phyloP scores from a whole-genome alignment of 2,113 vertebrate species.

The Himantopus leucocephalus region DNA sequence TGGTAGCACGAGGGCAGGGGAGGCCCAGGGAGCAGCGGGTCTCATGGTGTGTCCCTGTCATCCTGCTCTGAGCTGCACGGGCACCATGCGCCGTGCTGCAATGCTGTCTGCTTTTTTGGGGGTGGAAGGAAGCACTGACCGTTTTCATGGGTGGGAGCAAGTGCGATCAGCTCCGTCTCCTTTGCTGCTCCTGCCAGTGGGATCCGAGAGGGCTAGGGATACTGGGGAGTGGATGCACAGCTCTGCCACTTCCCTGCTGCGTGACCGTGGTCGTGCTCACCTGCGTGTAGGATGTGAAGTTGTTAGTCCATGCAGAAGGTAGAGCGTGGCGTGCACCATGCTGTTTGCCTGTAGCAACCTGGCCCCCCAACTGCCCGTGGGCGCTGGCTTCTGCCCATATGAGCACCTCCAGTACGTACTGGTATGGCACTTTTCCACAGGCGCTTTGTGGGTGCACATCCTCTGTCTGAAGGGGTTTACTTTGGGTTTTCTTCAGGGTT shows the following conservation, averaged over 20 bases:
- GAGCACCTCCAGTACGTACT: neutral
- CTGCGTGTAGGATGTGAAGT: fast-evolving
- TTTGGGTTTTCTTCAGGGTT: neutral
- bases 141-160: neutral
- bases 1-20: neutral
- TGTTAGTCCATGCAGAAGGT: neutral
- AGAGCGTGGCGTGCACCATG: neutral
- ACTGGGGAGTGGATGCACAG: neutral
- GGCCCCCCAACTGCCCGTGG: fast-evolving
- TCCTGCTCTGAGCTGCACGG: neutral
- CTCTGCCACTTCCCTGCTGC: neutral
- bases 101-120: neutral
- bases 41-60: fast-evolving
- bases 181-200: fast-evolving
- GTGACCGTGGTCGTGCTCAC: neutral
- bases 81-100: fast-evolving
- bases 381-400: fast-evolving
- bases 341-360: fast-evolving
- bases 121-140: neutral
- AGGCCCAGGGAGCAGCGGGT: too few relatives aligned
- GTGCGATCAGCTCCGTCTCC: fast-evolving
- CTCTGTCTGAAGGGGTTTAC: neutral
- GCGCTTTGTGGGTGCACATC: neutral
- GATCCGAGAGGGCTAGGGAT: neutral
- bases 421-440: too few relatives aligned